A percentile compares a stretch with the other conserved stretches of the same genome.
Evolutionary conservation across 2,113 vertebrate species (phyloP).

Genomic region (Nerophis ophidion): DNA sequence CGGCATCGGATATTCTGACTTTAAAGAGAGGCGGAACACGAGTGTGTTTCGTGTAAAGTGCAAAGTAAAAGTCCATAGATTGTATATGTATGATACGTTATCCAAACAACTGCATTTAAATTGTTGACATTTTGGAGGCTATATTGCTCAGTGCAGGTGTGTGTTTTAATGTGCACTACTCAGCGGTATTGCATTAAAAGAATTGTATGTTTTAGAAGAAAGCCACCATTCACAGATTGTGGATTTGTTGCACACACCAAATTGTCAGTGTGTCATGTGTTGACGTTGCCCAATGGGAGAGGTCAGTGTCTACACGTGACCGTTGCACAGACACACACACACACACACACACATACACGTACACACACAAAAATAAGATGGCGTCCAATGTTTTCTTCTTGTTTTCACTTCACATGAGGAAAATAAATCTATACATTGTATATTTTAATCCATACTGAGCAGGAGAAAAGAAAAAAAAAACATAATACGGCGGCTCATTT

Average conservation of each 20-base stretch:
- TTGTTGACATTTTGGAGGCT: too few relatives aligned
- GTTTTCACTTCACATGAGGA: background rate
- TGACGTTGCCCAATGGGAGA: constrained; percentile 41
- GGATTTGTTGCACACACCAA: constrained; percentile 15
- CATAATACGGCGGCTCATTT: background rate
- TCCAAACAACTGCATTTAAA: too few relatives aligned
- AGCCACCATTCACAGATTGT: constrained; percentile 18
- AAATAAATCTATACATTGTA: background rate
- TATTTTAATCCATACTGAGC: background rate
- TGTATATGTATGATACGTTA: too few relatives aligned
- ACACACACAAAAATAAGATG: constrained; percentile 36
- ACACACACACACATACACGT: constrained; percentile 3
- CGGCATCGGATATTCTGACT: background rate
- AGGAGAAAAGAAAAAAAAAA: background rate
- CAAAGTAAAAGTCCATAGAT: background rate
- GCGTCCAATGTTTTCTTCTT: constrained; percentile 16
- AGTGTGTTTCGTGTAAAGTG: background rate
- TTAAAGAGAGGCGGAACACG: background rate
- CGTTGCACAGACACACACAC: background rate
- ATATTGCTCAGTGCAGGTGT: too few relatives aligned
- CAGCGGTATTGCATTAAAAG: background rate
- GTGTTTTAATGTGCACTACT: too few relatives aligned
- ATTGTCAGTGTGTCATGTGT: constrained; percentile 43
- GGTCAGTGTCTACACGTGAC: constrained; percentile 45
- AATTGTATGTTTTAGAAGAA: background rate